Base-by-base conservation (phyloP, 2,888 invertebrate species). In the Phyto melanocephala region DNA sequence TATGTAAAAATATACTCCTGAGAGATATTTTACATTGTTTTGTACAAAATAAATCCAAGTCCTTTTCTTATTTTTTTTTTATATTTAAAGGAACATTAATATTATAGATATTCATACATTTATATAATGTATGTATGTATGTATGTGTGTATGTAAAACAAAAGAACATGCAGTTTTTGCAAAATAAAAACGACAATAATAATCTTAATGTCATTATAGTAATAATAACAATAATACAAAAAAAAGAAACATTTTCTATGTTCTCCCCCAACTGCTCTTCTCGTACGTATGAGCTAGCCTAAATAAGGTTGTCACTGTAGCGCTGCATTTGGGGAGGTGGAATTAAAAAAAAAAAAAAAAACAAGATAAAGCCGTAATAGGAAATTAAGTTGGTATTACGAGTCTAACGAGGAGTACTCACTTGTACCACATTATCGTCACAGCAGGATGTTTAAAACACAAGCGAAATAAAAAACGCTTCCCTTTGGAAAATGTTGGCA, bases 381-480 rank as follows among this genome's bases (percentile, higher is more conserved):
- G 45, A 79, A 74, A 65, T 78, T 63, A 75, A 80, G 63, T 75
- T 60, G 56, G 50, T 47, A 67, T 60, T 47, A 65, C n/a, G 45
- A 72, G 17, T 60, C 17, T 72, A 65, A 72, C 56, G 13, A 71
- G 33, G n/a, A 58, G 50, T 20, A 68, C 15, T 52, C 58, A 76
- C 63, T 58, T 47, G 56, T 75, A 68, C 37, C 54, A 70, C 75
- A 80, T 74, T 71, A 80, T 75, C 33, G 24, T 70, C 75, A 75
- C 80, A 75, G 70, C 75, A 75, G 80, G 80, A 80, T 75, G 47
- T 50, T 63, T 45, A 28, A 35, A 60, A 54, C 28, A 35, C 24
- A 63, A 42, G 17, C 47, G 24, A 47, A 62, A 24, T 6, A 40
- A 28, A 58, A 67, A 52, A 10, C 10, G 17, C 60, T 42, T 65